phyloP scores from a whole-genome alignment of 2,113 vertebrate genomes.

The Antechinus flavipes region DNA sequence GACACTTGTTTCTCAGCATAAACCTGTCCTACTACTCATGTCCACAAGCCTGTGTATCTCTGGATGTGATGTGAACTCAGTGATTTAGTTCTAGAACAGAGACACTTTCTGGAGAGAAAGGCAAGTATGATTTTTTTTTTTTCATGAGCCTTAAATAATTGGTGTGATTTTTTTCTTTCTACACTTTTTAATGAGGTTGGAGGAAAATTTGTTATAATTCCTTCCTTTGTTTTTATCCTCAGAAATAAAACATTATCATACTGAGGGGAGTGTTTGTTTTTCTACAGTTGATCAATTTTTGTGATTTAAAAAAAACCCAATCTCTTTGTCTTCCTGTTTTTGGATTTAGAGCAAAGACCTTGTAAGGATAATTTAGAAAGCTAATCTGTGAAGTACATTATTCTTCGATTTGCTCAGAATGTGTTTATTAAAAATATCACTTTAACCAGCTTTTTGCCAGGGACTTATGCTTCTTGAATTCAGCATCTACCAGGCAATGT shows the following conservation, averaged over 20 bases:
- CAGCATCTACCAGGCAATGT: rapidly evolving
- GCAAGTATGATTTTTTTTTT: slow-evolving; percentile 69
- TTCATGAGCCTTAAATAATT: slow-evolving; percentile 85
- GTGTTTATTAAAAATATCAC: background rate
- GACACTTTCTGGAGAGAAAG: slow-evolving; percentile 71
- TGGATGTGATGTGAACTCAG: slow-evolving; percentile 74
- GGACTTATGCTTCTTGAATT: background rate
- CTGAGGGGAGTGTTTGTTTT: slow-evolving; percentile 58
- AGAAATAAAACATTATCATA: slow-evolving; percentile 66
- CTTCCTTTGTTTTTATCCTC: slow-evolving; percentile 69
- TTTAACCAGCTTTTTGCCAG: background rate
- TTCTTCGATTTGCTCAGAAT: slow-evolving; percentile 1
- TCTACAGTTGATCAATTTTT: slow-evolving; percentile 36
- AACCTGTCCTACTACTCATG: slow-evolving; percentile 6
- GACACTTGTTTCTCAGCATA: slow-evolving; percentile 2
- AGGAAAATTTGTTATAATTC: slow-evolving; percentile 57
- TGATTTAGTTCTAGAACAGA: slow-evolving; percentile 79
- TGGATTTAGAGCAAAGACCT: slow-evolving; percentile 60
- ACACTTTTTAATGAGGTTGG: slow-evolving; percentile 65
- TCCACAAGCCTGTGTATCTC: slow-evolving; percentile 69
- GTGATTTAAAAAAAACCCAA: background rate
- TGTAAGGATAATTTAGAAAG: background rate
- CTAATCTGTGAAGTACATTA: background rate
- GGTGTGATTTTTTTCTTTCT: slow-evolving; percentile 75
- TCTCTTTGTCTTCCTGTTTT: slow-evolving; percentile 58